These are phyloP conservation scores for Engraulis encrasicolus DNA, from an alignment of 2,113 vertebrate genomes.

Conservation along the genomic window DNA sequence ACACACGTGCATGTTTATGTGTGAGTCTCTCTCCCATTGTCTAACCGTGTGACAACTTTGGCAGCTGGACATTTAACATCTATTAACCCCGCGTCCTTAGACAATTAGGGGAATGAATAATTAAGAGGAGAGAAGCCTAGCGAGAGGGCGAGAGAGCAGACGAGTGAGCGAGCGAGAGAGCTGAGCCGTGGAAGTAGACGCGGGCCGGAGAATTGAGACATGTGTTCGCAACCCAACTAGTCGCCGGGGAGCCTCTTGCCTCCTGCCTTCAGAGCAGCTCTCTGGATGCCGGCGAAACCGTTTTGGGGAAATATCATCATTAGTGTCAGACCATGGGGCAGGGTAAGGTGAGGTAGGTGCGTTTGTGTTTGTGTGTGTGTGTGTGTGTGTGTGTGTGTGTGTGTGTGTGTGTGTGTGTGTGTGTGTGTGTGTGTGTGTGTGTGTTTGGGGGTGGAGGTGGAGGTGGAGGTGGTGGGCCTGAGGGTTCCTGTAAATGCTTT, in stretches of 20 bases:
- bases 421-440: no score
- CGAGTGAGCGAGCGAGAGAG: no score
- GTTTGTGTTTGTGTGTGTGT: no score
- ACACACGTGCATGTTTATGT: slow-evolving; percentile 35
- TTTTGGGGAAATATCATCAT: slow-evolving; percentile 66
- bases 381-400: no score
- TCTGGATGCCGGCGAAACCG: slow-evolving; percentile 37
- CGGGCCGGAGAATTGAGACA: slow-evolving; percentile 69
- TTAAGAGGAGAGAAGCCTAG: slow-evolving; percentile 61
- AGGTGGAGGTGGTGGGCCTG: no score
- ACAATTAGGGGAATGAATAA: slow-evolving; percentile 49
- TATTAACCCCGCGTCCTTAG: slow-evolving; percentile 50
- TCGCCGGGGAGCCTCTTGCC: slow-evolving; percentile 58
- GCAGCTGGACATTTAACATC: slow-evolving; percentile 60
- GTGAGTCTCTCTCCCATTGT: slow-evolving; percentile 34
- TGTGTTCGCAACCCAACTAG: slow-evolving; percentile 67
- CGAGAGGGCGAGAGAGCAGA: no score
- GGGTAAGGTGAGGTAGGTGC: slow-evolving; percentile 44
- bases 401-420: no score
- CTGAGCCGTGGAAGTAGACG: slow-evolving; percentile 64
- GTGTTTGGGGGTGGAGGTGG: no score
- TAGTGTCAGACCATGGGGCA: slow-evolving; percentile 61
- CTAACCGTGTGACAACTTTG: slow-evolving; percentile 63
- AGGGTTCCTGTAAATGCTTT: slow-evolving; percentile 58
- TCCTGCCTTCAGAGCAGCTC: slow-evolving; percentile 62